These are phyloP conservation scores for Drosophila tripunctata DNA, from an alignment of 2,888 invertebrate genomes.

Conservation along the genomic window DNA sequence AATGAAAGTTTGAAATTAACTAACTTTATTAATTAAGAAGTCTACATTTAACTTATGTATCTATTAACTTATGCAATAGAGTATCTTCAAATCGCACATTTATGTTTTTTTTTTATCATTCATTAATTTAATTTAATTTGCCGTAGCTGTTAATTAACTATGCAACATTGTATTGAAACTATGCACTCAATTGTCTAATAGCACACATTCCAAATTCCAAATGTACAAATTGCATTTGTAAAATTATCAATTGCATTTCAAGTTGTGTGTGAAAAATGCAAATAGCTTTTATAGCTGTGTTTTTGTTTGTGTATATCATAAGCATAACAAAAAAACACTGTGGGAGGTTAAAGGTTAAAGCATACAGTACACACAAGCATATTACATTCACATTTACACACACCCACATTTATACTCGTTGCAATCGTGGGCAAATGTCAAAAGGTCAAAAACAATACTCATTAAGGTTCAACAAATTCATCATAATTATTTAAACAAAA, in stretches of 20 bases:
- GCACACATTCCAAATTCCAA: neutral
- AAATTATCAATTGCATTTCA: neutral
- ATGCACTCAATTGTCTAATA: neutral
- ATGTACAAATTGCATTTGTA: neutral
- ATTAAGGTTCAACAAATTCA: constrained; percentile 15
- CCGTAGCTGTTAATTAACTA: neutral
- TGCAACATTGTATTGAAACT: neutral
- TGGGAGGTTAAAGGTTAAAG: constrained; percentile 16
- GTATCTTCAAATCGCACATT: neutral
- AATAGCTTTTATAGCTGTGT: neutral
- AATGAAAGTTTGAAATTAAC: too few species aligned
- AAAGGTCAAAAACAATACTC: too few species aligned
- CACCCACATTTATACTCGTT: neutral
- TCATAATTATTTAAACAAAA: constrained; percentile 5
- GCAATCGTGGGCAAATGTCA: neutral
- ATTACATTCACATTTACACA: neutral
- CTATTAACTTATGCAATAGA: neutral
- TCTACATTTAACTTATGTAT: too few species aligned
- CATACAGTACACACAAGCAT: too few species aligned
- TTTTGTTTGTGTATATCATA: neutral
- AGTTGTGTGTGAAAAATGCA: neutral
- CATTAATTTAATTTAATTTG: too few species aligned
- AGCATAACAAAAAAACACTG: too few species aligned
- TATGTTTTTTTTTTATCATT: neutral
- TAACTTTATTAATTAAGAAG: too few species aligned